phyloP scores from a whole-genome alignment of 2,797 vertebrate genomes.

The Macroramphosus scolopax region DNA sequence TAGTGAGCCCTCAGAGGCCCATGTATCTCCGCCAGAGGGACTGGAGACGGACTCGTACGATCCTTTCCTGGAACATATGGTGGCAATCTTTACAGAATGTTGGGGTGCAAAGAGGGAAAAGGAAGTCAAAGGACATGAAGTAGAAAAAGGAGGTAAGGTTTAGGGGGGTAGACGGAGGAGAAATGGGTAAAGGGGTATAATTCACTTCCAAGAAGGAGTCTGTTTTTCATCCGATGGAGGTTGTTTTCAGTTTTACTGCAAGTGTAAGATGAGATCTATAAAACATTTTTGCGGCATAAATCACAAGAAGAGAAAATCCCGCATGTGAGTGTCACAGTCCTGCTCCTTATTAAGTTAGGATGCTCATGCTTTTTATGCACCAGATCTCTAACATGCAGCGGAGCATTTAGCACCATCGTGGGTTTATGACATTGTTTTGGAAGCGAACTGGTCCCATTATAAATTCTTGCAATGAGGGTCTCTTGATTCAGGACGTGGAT shows the following conservation, averaged over 20 bases:
- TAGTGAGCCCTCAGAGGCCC: conserved; percentile 40
- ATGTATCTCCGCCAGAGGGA: conserved; percentile 40
- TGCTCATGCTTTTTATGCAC: conserved; percentile 14
- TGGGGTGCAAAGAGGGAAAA: conserved; percentile 19
- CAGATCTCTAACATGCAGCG: conserved; percentile 12
- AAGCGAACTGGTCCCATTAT: neutral
- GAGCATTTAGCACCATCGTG: conserved; percentile 10
- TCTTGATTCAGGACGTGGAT: conserved; percentile 3
- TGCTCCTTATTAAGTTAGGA: conserved; percentile 29
- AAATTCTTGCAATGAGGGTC: conserved; percentile 15
- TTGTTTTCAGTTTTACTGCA: conserved; percentile 46
- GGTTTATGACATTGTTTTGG: conserved; percentile 5
- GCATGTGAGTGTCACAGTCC: neutral
- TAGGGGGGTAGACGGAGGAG: conserved; percentile 17
- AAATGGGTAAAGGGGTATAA: conserved; percentile 21
- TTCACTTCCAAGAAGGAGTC: conserved; percentile 59
- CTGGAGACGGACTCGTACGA: conserved; percentile 36
- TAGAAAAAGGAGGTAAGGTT: conserved; percentile 18
- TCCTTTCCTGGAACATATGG: conserved; percentile 61
- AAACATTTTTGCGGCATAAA: conserved; percentile 32
- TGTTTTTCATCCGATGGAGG: conserved; percentile 60
- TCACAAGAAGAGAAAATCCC: conserved; percentile 27
- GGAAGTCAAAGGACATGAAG: conserved; percentile 25
- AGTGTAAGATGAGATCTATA: conserved; percentile 42
- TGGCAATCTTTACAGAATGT: conserved; percentile 60